Percentiles rank a stretch among this genome's conserved stretches.
These are phyloP conservation scores for Heteromyza rotundicornis DNA, from an alignment of 2,888 invertebrate species.

Conservation along the genomic window DNA sequence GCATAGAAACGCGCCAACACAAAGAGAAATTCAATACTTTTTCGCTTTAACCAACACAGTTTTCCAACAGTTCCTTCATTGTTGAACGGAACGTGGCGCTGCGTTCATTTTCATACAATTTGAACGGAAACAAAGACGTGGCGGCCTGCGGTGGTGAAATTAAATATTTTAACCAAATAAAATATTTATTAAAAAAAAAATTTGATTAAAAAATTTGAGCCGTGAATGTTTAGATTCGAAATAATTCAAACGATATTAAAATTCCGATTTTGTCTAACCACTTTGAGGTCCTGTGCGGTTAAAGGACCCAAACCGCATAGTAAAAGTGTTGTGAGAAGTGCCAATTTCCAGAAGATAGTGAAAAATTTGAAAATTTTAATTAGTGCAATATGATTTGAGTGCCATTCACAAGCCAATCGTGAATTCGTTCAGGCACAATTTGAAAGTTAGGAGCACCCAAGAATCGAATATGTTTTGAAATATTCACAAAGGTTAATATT, in stretches of 20 bases:
- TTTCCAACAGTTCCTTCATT: conserved; percentile 54
- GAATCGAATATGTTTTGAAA: too few species aligned
- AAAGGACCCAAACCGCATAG: too few species aligned
- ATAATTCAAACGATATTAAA: background rate
- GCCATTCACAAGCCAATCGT: too few species aligned
- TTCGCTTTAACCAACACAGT: conserved; percentile 47
- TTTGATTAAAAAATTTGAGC: background rate
- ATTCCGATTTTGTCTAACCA: too few species aligned
- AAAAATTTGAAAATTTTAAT: conserved; percentile 38
- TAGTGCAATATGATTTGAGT: too few species aligned
- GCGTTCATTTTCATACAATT: conserved; percentile 18
- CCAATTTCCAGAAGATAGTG: conserved; percentile 10
- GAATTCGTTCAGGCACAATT: too few species aligned
- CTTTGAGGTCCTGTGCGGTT: too few species aligned
- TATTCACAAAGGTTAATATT: too few species aligned
- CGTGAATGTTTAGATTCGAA: background rate
- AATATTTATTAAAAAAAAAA: background rate
- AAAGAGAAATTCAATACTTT: conserved; percentile 48
- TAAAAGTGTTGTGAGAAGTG: conserved; percentile 7
- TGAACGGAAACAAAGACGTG: too few species aligned
- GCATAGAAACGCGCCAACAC: conserved; percentile 37
- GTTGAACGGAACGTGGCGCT: conserved; percentile 47
- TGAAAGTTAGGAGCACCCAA: too few species aligned
- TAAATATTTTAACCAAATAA: too few species aligned
- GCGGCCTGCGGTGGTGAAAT: too few species aligned